These are phyloP conservation scores for Pseudanteris insignis DNA, from an alignment of 2,888 invertebrate species.

Conservation along the genomic window DNA sequence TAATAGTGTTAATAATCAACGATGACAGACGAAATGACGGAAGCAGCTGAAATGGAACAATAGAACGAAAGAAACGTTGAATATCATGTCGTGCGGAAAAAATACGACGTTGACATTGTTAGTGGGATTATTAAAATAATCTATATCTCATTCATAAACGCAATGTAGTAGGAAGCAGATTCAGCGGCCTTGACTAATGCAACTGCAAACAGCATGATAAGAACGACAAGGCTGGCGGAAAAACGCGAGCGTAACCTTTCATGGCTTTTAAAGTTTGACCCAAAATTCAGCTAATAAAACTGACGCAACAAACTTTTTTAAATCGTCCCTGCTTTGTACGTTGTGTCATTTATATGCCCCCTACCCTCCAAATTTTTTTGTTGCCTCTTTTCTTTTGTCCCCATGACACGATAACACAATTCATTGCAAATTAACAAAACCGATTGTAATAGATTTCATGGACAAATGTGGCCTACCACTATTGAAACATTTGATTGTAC, in stretches of 20 bases:
- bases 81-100: background rate
- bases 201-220: conserved; percentile 37
- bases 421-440: too few relatives aligned
- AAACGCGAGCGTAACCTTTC: conserved; percentile 35
- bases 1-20: too few relatives aligned
- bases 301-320: conserved; percentile 9
- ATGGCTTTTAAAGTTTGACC: conserved; percentile 27
- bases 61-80: too few relatives aligned
- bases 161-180: conserved; percentile 39
- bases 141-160: conserved; percentile 35
- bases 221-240: conserved; percentile 39
- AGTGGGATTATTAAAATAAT: conserved; percentile 27
- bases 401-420: too few relatives aligned
- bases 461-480: too few relatives aligned
- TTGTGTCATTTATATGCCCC: conserved; percentile 6
- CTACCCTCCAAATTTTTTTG: too few relatives aligned
- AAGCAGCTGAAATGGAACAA: too few relatives aligned
- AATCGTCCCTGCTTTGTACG: background rate
- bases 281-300: conserved; percentile 17
- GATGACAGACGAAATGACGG: too few relatives aligned
- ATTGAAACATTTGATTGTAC: too few relatives aligned
- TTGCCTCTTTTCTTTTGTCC: too few relatives aligned
- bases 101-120: conserved; percentile 13
- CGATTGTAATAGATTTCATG: too few relatives aligned
- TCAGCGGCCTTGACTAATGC: conserved; percentile 39